Conservation (phyloP, 2,113 vertebrate species). For the Cettia cetti region DNA sequence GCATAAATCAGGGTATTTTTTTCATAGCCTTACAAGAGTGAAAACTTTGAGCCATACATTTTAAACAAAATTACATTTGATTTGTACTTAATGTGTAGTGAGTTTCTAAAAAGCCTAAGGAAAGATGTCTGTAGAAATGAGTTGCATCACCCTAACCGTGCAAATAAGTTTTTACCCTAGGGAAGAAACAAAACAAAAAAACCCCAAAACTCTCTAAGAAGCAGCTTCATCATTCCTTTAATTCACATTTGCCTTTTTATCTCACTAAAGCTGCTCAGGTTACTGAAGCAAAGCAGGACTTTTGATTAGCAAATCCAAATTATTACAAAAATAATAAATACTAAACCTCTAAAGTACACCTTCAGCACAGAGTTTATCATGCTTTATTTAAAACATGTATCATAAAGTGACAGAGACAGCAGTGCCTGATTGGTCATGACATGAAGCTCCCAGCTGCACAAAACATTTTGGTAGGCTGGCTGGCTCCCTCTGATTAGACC, state of each 20-base stretch:
- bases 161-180: background rate
- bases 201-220: background rate
- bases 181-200: background rate
- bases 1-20: background rate
- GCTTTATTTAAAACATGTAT: background rate
- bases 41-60: background rate
- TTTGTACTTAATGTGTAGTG: background rate
- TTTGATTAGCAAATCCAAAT: background rate
- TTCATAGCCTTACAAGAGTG: background rate
- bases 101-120: background rate
- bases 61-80: background rate
- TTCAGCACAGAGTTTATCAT: background rate
- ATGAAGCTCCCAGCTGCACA: background rate
- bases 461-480: background rate
- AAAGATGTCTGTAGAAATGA: background rate
- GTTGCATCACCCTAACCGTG: background rate
- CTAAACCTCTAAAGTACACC: rapidly evolving
- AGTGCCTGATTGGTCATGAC: background rate
- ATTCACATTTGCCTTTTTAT: background rate
- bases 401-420: background rate
- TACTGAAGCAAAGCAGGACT: background rate
- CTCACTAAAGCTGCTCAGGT: background rate
- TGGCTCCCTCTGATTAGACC: background rate
- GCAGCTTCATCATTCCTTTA: background rate
- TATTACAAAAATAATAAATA: background rate